Evolutionary conservation across 2,888 invertebrate genomes (phyloP), one percentile per base, ranked within the genome.

Genomic region (Drosophila atroscutellata): DNA sequence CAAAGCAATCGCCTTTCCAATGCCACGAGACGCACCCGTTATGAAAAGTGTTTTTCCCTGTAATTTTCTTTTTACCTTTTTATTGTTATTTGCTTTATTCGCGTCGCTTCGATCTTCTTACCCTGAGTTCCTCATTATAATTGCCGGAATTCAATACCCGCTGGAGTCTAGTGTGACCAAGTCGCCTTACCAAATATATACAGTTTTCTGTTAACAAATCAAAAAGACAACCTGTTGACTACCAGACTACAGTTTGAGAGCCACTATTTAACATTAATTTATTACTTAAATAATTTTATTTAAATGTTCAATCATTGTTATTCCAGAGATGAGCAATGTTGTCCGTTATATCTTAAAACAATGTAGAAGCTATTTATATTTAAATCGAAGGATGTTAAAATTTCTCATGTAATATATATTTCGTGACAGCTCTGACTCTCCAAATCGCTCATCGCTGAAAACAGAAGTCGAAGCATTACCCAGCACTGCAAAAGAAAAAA

Each of bases 11-110:
- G 96, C 97, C 93, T 98, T 92, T 0, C 99, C 99, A 90, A 99
- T 99, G 34, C 99, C 99, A 84, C 99, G 95, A 61, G 98, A 98
- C 20, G 98, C 99, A 51, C 99, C 99, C 34, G 99, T 98, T 79
- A 99, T 97, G 90, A 99, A 98, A 63, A 98, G 93, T 2, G 99
- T 99, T 80, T 96, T 96, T 2, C 99, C 99, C 77, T 97, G 97
- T 76, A 95, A 92, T 92, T 95, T 92, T 26, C 93, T 77, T 36
- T 37, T 32, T 3, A 18, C n/a, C 18, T 11, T 30, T 49, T 45
- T n/a, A 20, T 34, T n/a, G 8, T 1, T 7, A 47, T 18, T 24
- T 20, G 45, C 3, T 9, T 13, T 4, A 18, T 6, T 0, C 0
- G 18, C 8, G 0, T 8, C 4, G 9, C 0, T 6, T 11, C 3